A percentile compares a stretch with the other conserved stretches of the same genome.
Conservation (phyloP, 2,888 invertebrate genomes). For the Cistogaster globosa region DNA sequence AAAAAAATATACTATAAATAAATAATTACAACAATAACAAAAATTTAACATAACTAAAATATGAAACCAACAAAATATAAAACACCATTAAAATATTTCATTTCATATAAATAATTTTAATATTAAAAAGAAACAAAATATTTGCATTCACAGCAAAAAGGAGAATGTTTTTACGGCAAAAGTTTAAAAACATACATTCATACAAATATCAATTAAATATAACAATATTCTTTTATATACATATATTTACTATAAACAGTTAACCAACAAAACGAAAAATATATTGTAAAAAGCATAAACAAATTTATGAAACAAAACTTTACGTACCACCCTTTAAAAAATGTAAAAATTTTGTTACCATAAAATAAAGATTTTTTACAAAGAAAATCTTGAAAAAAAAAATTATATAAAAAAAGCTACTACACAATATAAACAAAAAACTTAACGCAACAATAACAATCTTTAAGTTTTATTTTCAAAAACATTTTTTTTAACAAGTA, state of each 20-base stretch:
- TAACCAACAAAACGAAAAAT: slow-evolving; percentile 7
- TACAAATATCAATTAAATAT: background rate
- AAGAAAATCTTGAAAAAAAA: slow-evolving; percentile 24
- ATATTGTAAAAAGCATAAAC: slow-evolving; percentile 59
- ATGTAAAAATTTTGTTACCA: slow-evolving; percentile 55
- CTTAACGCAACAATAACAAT: slow-evolving; percentile 70
- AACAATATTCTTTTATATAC: slow-evolving; percentile 20
- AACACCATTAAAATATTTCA: slow-evolving; percentile 58
- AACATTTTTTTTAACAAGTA: slow-evolving; percentile 35
- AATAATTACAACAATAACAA: slow-evolving; percentile 4
- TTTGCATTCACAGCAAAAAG: slow-evolving; percentile 42
- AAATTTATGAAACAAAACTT: slow-evolving; percentile 33
- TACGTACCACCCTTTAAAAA: slow-evolving; percentile 51
- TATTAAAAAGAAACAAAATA: slow-evolving; percentile 13
- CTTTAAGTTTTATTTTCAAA: slow-evolving; percentile 58
- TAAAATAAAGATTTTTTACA: slow-evolving; percentile 35
- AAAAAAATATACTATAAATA: slow-evolving; percentile 43
- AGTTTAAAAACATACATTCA: background rate
- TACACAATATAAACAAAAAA: slow-evolving; percentile 19
- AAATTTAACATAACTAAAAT: slow-evolving; percentile 25
- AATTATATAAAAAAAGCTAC: slow-evolving; percentile 51
- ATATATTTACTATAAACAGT: slow-evolving; percentile 40
- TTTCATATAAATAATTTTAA: slow-evolving; percentile 43
- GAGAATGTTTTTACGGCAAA: slow-evolving; percentile 48
- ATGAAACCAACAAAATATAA: slow-evolving; percentile 32